Percentiles rank a stretch among this genome's conserved stretches.
Conservation (phyloP, 2,797 vertebrate genomes). For the Loris lydekkerianus region DNA sequence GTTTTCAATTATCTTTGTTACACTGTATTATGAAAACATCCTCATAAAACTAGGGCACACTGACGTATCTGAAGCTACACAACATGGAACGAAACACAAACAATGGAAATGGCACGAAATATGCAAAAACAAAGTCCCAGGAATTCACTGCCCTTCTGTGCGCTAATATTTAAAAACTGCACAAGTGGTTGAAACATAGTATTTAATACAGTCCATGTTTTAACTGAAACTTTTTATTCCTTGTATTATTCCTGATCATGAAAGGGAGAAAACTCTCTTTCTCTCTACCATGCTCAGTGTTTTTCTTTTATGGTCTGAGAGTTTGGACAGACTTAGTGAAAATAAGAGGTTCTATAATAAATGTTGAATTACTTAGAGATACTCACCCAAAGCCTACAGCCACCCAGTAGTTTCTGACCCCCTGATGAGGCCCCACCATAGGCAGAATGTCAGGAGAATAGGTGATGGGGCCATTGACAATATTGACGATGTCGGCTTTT, state of each 20-base stretch:
- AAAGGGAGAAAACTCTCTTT: constrained; percentile 37
- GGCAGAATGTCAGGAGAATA: constrained; percentile 98
- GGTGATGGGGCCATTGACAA: constrained; percentile 97
- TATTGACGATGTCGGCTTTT: constrained; percentile 95
- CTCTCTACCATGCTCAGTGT: fast-evolving
- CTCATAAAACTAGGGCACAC: constrained; percentile 32
- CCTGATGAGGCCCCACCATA: constrained; percentile 96
- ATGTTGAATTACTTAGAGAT: not conserved
- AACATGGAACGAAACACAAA: not conserved
- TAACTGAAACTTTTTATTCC: not conserved
- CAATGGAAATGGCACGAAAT: constrained; percentile 40
- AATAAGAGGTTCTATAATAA: not conserved
- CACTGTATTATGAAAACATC: constrained; percentile 64
- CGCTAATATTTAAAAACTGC: not conserved
- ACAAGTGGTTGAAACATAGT: not conserved
- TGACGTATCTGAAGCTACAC: constrained; percentile 8
- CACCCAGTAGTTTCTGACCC: constrained; percentile 96
- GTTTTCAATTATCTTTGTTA: constrained; percentile 60
- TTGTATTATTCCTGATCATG: not conserved
- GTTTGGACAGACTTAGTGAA: not conserved
- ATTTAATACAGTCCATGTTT: not conserved
- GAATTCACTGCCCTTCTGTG: not conserved
- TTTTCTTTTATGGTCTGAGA: constrained; percentile 21
- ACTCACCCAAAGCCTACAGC: constrained; percentile 97
- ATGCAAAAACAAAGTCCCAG: constrained; percentile 12